These are phyloP conservation scores for Felis catus DNA, from an alignment of 2,113 vertebrate species.

Conservation along the genomic window F.catus_Fca126_mat1.0 CM031419.1:192418001-192418500, in stretches of 20 bases:
- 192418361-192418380: background rate
- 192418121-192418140: background rate
- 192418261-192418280: background rate
- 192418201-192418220: background rate
- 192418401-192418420: background rate
- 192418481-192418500: background rate
- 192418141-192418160: background rate
- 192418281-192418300: background rate
- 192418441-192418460: background rate
- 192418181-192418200: background rate
- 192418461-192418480: background rate
- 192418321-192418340: background rate
- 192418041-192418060: background rate
- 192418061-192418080: background rate
- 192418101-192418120: background rate
- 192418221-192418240: background rate
- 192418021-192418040: background rate
- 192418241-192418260: background rate
- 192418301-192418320: background rate
- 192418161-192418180: conserved; percentile 12
- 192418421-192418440: background rate
- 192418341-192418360: background rate
- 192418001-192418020: background rate
- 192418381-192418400: background rate
- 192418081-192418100: conserved; percentile 15